These are phyloP conservation scores for Lepidocyrtinus sp. DNA, from an alignment of 2,888 invertebrate species.

Conservation along the genomic window DNA sequence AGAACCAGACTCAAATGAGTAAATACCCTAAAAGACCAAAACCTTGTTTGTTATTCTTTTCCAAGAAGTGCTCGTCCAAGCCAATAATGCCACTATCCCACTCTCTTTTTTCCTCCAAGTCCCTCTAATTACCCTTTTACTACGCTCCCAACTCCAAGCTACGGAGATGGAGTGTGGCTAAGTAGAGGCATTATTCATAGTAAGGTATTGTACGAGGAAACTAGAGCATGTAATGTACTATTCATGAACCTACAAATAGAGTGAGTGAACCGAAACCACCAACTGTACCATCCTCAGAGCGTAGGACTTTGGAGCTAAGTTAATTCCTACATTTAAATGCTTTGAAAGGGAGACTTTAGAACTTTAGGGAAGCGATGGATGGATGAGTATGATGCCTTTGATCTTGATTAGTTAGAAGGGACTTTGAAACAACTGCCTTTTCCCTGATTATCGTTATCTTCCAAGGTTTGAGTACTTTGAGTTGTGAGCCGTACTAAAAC, in stretches of 20 bases:
- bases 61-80: background rate
- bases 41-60: background rate
- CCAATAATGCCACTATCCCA: background rate
- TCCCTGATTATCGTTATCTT: background rate
- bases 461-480: background rate
- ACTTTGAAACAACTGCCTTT: background rate
- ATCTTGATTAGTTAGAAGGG: background rate
- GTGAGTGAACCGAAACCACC: background rate
- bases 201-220: background rate
- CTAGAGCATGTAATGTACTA: background rate
- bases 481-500: background rate
- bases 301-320: background rate
- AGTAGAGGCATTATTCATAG: background rate
- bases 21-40: background rate
- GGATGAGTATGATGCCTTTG: background rate
- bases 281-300: background rate
- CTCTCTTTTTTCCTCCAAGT: background rate
- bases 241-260: no score
- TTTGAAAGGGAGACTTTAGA: background rate
- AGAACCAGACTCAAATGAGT: background rate
- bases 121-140: background rate
- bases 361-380: background rate
- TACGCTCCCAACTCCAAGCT: background rate
- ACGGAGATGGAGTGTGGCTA: background rate
- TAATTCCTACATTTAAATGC: background rate